Conservation (phyloP, 2,113 vertebrate species). For the Zosterops pallidus region DNA sequence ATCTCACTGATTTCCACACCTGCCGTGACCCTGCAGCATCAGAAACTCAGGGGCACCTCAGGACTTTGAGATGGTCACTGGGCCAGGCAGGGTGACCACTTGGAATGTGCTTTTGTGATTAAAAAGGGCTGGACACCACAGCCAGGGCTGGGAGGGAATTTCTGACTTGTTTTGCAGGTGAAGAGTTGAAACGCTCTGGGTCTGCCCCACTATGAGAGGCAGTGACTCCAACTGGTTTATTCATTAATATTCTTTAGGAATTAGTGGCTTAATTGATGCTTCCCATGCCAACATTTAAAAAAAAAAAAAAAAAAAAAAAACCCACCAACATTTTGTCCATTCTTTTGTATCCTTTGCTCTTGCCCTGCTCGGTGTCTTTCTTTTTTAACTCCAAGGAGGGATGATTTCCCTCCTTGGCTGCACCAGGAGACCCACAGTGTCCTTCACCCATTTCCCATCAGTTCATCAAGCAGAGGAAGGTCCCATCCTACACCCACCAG, state of each 20-base stretch:
- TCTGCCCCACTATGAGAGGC: background rate
- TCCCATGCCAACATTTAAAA: background rate
- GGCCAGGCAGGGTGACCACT: rapidly evolving
- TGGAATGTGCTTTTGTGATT: background rate
- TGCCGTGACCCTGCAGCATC: background rate
- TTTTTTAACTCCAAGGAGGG: background rate
- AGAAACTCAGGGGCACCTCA: background rate
- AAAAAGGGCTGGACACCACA: background rate
- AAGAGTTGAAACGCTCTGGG: rapidly evolving
- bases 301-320: too few relatives aligned
- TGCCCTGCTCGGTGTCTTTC: background rate
- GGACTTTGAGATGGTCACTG: background rate
- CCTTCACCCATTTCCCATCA: background rate
- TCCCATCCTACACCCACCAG: background rate
- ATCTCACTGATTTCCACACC: background rate
- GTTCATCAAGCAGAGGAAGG: background rate
- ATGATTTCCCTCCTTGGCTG: background rate
- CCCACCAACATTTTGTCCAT: background rate
- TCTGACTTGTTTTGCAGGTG: background rate
- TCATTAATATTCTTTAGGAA: background rate
- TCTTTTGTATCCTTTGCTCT: background rate
- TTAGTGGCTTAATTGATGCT: background rate
- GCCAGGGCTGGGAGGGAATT: background rate
- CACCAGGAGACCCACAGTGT: background rate
- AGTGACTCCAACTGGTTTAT: background rate